Base-by-base conservation (phyloP, 2,113 vertebrate species). In the Panthera uncia region DNA sequence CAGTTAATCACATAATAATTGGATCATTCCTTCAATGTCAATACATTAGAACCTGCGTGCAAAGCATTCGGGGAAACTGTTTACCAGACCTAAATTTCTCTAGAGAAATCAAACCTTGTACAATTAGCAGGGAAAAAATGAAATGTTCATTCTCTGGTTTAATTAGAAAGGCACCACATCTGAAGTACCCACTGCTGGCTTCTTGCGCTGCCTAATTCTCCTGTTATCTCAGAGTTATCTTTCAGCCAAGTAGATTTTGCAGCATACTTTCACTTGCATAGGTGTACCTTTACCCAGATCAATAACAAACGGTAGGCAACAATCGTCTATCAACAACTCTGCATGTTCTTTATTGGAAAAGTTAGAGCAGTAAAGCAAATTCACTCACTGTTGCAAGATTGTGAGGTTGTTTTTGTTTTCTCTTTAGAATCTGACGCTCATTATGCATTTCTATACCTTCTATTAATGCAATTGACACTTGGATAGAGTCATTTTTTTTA, bases 1-100 rank as follows among this genome's bases (percentile, higher is more conserved):
- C 94, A 87, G 98, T 98, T 98, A 98, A 98, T 98, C 96, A 98
- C 94, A 73, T 82, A 89, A 78, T 98, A 98, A 98, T 95, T 98
- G 68, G 36, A 96, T 98, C 84, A 96, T 97, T 97, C 57, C 50
- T 98, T 98, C 91, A 95, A 23, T 90, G 93, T 98, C 94, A 97
- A 52, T 97, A 98, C 92, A 45, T 97, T 97, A 94, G 61, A 97
- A 97, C 79, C 41, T 89, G 66, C 66, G 66, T 76, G 91, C 76
- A 97, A 98, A 88, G 45, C 89, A 82, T 87, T 98, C 18, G 33
- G 4, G n/a, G 93, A 73, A 94, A 84, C 13, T 88, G 57, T 96
- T 97, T 97, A 92, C 82, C n/a, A 94, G 93, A 90, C 88, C 14
- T 84, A 69, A 84, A 83, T 94, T 96, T 88, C 93, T 97, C 95